phyloP scores from a whole-genome alignment of 2,888 invertebrate species.

The Muschampia plurimacula region DNA sequence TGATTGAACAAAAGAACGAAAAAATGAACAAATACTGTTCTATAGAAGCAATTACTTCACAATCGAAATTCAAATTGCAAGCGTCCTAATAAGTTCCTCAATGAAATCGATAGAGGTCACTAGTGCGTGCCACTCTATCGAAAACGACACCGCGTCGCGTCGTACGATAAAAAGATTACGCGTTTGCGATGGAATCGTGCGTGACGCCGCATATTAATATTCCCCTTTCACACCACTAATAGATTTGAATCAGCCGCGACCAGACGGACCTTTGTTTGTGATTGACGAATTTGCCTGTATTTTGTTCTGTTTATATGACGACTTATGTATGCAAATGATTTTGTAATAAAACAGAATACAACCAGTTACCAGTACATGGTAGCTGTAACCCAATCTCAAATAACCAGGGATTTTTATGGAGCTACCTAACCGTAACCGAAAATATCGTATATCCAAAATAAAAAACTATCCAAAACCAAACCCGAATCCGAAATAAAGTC shows the following conservation, averaged over 20 bases:
- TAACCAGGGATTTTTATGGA: too few relatives aligned
- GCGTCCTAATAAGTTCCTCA: neutral
- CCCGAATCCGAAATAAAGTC: too few relatives aligned
- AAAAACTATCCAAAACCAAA: too few relatives aligned
- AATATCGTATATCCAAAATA: too few relatives aligned
- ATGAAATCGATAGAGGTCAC: constrained; percentile 45
- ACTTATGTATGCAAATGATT: neutral
- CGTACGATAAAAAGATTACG: constrained; percentile 80
- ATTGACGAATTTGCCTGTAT: constrained; percentile 32
- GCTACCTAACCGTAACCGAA: too few relatives aligned
- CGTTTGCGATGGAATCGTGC: constrained; percentile 63
- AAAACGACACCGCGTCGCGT: neutral
- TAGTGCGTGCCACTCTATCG: constrained; percentile 42
- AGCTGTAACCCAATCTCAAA: too few relatives aligned
- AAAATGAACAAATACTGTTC: too few relatives aligned
- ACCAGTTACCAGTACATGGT: too few relatives aligned
- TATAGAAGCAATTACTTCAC: neutral
- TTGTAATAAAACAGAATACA: too few relatives aligned
- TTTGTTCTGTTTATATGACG: constrained; percentile 6
- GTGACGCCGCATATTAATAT: constrained; percentile 81
- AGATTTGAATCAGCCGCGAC: constrained; percentile 80
- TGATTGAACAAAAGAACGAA: too few relatives aligned
- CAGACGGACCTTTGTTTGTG: constrained; percentile 55
- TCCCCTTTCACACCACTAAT: constrained; percentile 72
- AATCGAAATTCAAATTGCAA: neutral